phyloP scores from a whole-genome alignment of 2,888 invertebrate species.

The Apamea monoglypha region DNA sequence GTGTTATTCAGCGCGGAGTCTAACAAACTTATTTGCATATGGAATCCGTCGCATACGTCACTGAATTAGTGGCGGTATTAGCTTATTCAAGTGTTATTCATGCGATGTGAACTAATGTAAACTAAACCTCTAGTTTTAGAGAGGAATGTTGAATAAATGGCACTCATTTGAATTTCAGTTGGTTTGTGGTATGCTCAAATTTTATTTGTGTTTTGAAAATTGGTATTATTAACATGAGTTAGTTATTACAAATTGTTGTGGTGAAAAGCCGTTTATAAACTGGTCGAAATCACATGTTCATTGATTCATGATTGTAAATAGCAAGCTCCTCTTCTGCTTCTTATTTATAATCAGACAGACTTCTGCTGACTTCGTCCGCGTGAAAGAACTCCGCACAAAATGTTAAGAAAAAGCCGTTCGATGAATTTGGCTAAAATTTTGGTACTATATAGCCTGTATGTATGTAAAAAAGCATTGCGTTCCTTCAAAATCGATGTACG shows the following conservation, averaged over 20 bases:
- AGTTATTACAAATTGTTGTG: neutral
- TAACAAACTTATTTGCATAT: slow-evolving; percentile 53
- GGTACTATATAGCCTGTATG: too few species aligned
- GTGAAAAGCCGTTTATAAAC: neutral
- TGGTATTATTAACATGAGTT: neutral
- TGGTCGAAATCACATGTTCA: neutral
- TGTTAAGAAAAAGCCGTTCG: too few species aligned
- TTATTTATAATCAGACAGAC: too few species aligned
- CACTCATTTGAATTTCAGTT: slow-evolving; percentile 1
- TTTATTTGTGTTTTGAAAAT: neutral
- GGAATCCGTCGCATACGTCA: slow-evolving; percentile 25
- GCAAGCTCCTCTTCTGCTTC: too few species aligned
- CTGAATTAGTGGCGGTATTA: slow-evolving; percentile 33
- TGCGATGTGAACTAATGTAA: slow-evolving; percentile 35
- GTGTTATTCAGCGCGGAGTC: slow-evolving; percentile 26
- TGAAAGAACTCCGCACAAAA: too few species aligned
- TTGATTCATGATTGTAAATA: too few species aligned
- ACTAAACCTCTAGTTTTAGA: slow-evolving; percentile 32
- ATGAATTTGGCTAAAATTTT: too few species aligned
- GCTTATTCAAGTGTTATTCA: slow-evolving; percentile 49
- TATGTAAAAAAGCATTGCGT: too few species aligned
- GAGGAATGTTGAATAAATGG: slow-evolving; percentile 30
- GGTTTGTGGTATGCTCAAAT: slow-evolving; percentile 8
- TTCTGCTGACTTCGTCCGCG: too few species aligned
- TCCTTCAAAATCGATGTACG: too few species aligned